These are phyloP conservation scores for Pararge aegeria DNA, from an alignment of 1,140 invertebrate species.

Conservation along the genomic window DNA sequence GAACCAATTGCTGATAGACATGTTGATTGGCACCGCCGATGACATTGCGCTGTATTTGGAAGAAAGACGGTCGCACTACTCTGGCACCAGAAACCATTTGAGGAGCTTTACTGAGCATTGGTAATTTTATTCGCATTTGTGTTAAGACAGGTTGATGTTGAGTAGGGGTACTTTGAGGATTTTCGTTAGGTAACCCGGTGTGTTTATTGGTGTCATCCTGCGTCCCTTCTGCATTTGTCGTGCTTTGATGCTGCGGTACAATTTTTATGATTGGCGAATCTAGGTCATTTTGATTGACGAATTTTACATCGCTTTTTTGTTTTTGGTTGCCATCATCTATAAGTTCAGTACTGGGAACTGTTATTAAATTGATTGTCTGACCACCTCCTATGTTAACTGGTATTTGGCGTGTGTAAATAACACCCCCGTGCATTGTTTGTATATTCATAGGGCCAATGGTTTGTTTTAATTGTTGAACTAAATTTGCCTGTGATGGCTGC, in stretches of 20 bases:
- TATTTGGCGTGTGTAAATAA: constrained; percentile 82
- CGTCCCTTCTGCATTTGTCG: constrained; percentile 39
- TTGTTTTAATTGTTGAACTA: constrained; percentile 74
- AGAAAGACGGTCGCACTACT: constrained; percentile 80
- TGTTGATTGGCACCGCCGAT: constrained; percentile 76
- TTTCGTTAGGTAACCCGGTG: constrained; percentile 42
- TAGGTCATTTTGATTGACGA: constrained; percentile 50
- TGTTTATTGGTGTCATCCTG: constrained; percentile 58
- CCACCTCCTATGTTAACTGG: constrained; percentile 78
- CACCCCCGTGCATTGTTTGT: constrained; percentile 82
- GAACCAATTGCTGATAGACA: constrained; percentile 73
- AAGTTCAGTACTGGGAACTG: constrained; percentile 73
- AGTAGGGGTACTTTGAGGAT: constrained; percentile 31
- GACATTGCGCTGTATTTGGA: constrained; percentile 81
- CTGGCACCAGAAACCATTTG: constrained; percentile 74
- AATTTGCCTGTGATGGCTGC: constrained; percentile 54
- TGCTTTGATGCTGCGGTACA: constrained; percentile 58
- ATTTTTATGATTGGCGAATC: constrained; percentile 75
- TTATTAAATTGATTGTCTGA: constrained; percentile 82
- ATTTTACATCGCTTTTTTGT: constrained; percentile 48
- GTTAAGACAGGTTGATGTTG: constrained; percentile 74
- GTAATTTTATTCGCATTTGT: constrained; percentile 78
- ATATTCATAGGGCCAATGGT: constrained; percentile 75
- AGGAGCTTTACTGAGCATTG: constrained; percentile 74
- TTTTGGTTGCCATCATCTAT: constrained; percentile 62